Evolutionary conservation across 2,113 vertebrate genomes (phyloP).

Genomic region (Ailurus styani): DNA sequence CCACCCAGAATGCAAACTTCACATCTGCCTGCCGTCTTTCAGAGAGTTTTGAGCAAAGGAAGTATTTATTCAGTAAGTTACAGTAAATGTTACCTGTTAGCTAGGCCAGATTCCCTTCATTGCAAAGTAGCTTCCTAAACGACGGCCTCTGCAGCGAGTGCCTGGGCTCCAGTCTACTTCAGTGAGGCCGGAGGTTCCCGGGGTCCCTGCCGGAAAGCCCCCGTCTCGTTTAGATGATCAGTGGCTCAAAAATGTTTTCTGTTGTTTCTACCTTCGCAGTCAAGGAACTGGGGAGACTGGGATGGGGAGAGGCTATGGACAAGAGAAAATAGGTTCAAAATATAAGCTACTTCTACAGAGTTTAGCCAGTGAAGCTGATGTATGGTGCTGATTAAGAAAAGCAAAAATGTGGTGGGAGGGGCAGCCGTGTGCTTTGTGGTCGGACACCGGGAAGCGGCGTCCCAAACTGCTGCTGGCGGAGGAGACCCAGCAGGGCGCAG

Average conservation of each 20-base stretch:
- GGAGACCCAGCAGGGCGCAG: neutral
- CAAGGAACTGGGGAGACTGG: too few relatives aligned
- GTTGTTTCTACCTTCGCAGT: neutral
- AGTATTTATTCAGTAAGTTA: neutral
- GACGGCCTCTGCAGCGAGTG: neutral
- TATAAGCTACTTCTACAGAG: neutral
- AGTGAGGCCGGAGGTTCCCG: neutral
- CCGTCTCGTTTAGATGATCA: neutral
- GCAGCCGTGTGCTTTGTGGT: too few relatives aligned
- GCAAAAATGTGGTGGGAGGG: neutral
- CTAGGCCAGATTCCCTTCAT: neutral
- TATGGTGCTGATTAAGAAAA: neutral
- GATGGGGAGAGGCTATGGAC: neutral
- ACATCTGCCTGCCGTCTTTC: neutral
- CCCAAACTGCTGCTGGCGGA: neutral
- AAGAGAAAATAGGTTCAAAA: neutral
- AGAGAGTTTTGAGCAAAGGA: neutral
- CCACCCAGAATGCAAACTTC: neutral
- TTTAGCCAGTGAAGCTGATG: neutral
- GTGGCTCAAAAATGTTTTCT: neutral
- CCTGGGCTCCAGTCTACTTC: neutral
- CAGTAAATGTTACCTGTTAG: neutral
- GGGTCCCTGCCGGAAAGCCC: neutral
- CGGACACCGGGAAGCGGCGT: neutral
- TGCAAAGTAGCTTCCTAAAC: neutral